Base-by-base conservation (phyloP, 1,140 invertebrate genomes). In the Drosophila guanche region DNA sequence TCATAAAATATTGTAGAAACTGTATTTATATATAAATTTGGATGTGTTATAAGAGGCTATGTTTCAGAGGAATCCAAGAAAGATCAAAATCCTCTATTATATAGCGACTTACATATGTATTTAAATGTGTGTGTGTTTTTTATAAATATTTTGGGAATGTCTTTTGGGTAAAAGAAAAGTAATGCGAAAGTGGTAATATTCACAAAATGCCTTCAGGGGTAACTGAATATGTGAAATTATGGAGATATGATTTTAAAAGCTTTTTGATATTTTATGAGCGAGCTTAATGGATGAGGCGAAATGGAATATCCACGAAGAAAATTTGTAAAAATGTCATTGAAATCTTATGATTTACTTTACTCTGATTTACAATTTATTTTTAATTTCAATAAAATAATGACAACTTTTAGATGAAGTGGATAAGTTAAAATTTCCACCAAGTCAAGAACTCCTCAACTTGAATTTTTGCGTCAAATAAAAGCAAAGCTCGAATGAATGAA, bases 381-480 rank as follows among this genome's bases (percentile, higher is more conserved):
- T 20, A 20, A 20, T 20, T 20, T 20, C 16, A 20, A 20, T 20
- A 20, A 20, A 20, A 20, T 20, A 20, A 20, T 20, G 16, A 20
- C 1, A 20, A 20, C 16, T 20, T 20, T 20, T 20, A 20, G 16
- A 20, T 20, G 16, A 20, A 20, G 16, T 20, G 16, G 16, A 20
- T 20, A 20, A 20, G 16, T 1, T 20, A 20, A 20, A 1, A 20
- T 20, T 20, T 20, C 16, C 16, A 20, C 16, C 16, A 20, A 20
- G 16, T 20, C 16, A 20, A 20, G 16, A 20, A 20, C 16, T 20
- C 16, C 16, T 20, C 16, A 20, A 20, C 16, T 20, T 20, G 16
- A 20, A 20, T 20, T 20, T 0, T 75, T 65, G 81, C 81, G 78
- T 71, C 27, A 86, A 85, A 78, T 47, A 29, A 88, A 86, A 88